Evolutionary conservation across 92 coral and sea anemone genomes (phyloP).

Genomic region (Isaurus tuberculatus): DNA sequence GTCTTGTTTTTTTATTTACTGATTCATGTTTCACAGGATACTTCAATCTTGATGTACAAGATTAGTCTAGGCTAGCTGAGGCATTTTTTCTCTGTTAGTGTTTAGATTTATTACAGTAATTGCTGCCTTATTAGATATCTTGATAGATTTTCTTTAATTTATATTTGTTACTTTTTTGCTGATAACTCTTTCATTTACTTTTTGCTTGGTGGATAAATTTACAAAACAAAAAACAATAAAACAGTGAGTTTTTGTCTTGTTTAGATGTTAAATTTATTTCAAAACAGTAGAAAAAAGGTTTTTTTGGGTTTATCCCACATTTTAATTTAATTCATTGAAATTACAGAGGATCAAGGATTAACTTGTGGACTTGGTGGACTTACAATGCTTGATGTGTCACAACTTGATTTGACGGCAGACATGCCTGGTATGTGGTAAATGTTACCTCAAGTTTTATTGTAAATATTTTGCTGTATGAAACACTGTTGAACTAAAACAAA

Average conservation of each 20-base stretch:
- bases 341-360: slow-evolving; percentile 4
- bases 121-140: neutral
- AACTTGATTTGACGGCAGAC: neutral
- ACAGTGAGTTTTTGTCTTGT: neutral
- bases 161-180: neutral
- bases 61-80: neutral
- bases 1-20: neutral
- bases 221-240: neutral
- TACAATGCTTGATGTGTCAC: neutral
- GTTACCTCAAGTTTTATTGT: neutral
- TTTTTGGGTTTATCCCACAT: neutral
- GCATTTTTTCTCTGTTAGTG: neutral
- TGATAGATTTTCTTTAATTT: neutral
- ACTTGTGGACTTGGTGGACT: slow-evolving; percentile 2
- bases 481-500: neutral
- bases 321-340: neutral
- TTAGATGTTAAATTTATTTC: neutral
- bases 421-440: neutral
- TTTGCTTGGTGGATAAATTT: neutral
- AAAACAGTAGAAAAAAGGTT: neutral
- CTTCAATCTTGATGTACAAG: neutral
- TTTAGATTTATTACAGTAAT: slow-evolving; percentile 1
- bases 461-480: slow-evolving; percentile 11
- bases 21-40: neutral
- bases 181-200: neutral